phyloP scores from a whole-genome alignment of 2,888 invertebrate genomes.

The Eupeodes luniger region DNA sequence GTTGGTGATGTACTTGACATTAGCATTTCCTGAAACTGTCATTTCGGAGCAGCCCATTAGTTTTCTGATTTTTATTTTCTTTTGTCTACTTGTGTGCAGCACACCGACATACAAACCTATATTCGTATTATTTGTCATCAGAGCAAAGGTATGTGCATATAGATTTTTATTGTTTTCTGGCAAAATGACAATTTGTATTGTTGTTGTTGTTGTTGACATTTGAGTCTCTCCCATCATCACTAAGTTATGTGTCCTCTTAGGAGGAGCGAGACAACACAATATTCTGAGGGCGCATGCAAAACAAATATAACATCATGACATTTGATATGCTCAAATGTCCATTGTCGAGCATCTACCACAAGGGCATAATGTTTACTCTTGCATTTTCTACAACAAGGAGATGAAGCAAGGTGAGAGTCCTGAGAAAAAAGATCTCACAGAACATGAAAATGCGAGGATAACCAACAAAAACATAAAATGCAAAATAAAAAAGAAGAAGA shows the following conservation, averaged over 20 bases:
- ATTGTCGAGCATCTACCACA: constrained; percentile 35
- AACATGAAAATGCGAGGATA: constrained; percentile 15
- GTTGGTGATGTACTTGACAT: constrained; percentile 55
- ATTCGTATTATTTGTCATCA: background rate
- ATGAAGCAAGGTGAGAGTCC: background rate
- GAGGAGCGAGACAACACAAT: constrained; percentile 20
- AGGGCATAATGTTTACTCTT: constrained; percentile 48
- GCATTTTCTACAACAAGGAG: constrained; percentile 27
- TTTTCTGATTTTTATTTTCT: constrained; percentile 24
- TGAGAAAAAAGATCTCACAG: constrained; percentile 17
- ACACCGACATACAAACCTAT: constrained; percentile 9
- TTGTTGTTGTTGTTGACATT: constrained; percentile 36
- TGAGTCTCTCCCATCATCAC: constrained; percentile 4
- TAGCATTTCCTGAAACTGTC: constrained; percentile 38
- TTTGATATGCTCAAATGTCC: constrained; percentile 51
- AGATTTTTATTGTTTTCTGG: constrained; percentile 46
- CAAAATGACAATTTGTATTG: constrained; percentile 59
- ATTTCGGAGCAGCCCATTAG: background rate
- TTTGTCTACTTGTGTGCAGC: background rate
- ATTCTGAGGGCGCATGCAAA: constrained; percentile 28
- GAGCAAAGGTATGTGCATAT: background rate
- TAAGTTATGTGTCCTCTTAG: constrained; percentile 37
- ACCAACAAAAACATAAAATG: constrained; percentile 3
- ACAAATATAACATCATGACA: constrained; percentile 53
- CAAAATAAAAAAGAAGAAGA: background rate